Conservation (phyloP, 2,113 vertebrate species). For the Archilochus colubris region DNA sequence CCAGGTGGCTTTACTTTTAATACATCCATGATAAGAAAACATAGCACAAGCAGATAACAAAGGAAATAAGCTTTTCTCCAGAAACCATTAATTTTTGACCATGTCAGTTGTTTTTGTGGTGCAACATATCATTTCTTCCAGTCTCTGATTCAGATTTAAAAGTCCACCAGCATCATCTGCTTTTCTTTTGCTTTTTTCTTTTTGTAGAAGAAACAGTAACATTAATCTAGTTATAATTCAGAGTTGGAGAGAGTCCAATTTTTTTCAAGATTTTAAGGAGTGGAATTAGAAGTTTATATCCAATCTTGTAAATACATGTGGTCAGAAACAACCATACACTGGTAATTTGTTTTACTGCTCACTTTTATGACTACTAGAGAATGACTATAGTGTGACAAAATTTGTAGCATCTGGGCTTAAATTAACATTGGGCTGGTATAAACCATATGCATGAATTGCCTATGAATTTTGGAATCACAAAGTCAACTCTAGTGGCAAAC, state of each 20-base stretch:
- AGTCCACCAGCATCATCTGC: not conserved
- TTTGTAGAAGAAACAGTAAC: not conserved
- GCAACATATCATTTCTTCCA: not conserved
- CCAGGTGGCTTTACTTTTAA: not conserved
- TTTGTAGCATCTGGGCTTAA: not conserved
- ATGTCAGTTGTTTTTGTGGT: not conserved
- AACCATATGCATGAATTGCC: not conserved
- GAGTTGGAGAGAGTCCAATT: not conserved
- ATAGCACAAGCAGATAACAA: not conserved
- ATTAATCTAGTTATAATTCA: not conserved
- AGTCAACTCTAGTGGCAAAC: not conserved
- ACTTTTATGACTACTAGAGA: not conserved
- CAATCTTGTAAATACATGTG: not conserved
- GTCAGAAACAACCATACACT: not conserved
- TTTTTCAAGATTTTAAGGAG: not conserved
- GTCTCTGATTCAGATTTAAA: not conserved
- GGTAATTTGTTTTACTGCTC: not conserved
- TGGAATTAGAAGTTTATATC: not conserved
- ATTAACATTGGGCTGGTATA: not conserved
- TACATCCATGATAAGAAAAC: not conserved
- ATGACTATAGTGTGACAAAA: not conserved
- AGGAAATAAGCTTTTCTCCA: not conserved
- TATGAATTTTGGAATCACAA: not conserved
- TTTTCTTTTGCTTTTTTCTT: not conserved
- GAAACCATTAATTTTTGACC: constrained; percentile 10